A percentile compares a stretch with the other conserved stretches of the same genome.
Conservation (phyloP, 2,113 vertebrate species). For the Rhinolophus ferrumequinum region DNA sequence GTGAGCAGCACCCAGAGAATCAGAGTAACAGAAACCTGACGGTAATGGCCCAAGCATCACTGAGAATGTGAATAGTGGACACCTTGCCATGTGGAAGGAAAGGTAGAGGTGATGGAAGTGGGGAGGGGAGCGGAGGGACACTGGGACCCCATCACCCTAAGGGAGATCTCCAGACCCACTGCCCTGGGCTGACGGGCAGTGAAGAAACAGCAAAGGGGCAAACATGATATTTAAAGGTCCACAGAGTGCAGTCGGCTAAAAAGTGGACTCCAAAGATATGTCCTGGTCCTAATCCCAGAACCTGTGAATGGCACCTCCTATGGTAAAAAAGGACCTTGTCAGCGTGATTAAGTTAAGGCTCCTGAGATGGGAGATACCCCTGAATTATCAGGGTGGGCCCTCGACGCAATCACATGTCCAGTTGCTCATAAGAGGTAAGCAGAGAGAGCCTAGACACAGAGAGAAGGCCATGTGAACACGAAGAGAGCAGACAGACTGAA, state of each 20-base stretch:
- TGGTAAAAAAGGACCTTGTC: background rate
- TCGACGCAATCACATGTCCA: background rate
- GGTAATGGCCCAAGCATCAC: background rate
- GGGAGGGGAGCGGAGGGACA: too few relatives aligned
- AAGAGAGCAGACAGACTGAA: background rate
- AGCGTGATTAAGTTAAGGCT: background rate
- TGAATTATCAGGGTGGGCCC: background rate
- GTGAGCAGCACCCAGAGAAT: background rate
- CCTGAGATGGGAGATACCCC: background rate
- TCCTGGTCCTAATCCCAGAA: background rate
- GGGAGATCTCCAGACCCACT: background rate
- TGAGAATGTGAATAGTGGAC: background rate
- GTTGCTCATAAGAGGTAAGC: background rate
- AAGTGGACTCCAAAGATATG: background rate
- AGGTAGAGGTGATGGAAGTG: background rate
- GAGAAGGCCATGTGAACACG: background rate
- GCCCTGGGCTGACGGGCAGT: background rate
- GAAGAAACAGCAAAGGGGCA: background rate
- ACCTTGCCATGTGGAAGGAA: accelerated
- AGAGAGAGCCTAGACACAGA: background rate
- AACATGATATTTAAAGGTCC: background rate
- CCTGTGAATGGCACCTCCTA: background rate
- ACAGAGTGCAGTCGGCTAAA: background rate
- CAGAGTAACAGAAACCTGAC: background rate
- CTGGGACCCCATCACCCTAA: accelerated